These are phyloP conservation scores for Drosophila santomea DNA, from an alignment of 1,140 invertebrate genomes.

Conservation along the genomic window DNA sequence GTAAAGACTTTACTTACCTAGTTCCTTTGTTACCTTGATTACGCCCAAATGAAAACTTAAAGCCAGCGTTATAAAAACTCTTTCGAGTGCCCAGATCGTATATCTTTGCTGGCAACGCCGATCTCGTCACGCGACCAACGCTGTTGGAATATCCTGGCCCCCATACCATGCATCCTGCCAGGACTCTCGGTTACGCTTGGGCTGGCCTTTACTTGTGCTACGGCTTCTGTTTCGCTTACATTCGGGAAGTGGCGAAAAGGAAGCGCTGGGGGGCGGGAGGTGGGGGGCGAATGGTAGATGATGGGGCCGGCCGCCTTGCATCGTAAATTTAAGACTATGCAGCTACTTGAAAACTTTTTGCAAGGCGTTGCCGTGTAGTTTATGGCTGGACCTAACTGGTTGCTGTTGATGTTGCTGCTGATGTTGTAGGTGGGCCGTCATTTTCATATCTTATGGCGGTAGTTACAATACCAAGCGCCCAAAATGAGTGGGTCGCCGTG, in stretches of 20 bases:
- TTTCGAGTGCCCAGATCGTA: not conserved
- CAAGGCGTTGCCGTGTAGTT: slow-evolving; percentile 66
- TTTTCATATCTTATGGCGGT: slow-evolving; percentile 66
- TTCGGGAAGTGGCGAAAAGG: slow-evolving; percentile 25
- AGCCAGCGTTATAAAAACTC: no score
- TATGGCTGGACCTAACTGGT: slow-evolving; percentile 48
- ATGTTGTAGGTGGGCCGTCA: slow-evolving; percentile 60
- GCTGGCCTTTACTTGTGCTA: slow-evolving; percentile 58
- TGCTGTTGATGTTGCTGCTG: slow-evolving; percentile 43
- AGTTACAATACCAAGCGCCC: slow-evolving; percentile 40
- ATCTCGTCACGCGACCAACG: slow-evolving; percentile 4
- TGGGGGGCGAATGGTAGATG: slow-evolving; percentile 1
- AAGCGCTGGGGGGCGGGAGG: not conserved
- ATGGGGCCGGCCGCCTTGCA: slow-evolving; percentile 24
- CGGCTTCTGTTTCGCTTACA: slow-evolving; percentile 52
- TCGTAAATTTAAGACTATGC: slow-evolving; percentile 77
- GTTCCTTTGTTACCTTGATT: no score
- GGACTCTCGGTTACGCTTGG: slow-evolving; percentile 61
- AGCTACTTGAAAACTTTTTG: slow-evolving; percentile 66
- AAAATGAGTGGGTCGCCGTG: not conserved
- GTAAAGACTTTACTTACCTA: no score
- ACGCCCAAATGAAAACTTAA: no score
- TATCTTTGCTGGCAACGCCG: not conserved
- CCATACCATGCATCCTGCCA: slow-evolving; percentile 50
- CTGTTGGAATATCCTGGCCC: slow-evolving; percentile 22